phyloP scores from a whole-genome alignment of 2,888 invertebrate genomes.

The Strigamia maritima region DNA sequence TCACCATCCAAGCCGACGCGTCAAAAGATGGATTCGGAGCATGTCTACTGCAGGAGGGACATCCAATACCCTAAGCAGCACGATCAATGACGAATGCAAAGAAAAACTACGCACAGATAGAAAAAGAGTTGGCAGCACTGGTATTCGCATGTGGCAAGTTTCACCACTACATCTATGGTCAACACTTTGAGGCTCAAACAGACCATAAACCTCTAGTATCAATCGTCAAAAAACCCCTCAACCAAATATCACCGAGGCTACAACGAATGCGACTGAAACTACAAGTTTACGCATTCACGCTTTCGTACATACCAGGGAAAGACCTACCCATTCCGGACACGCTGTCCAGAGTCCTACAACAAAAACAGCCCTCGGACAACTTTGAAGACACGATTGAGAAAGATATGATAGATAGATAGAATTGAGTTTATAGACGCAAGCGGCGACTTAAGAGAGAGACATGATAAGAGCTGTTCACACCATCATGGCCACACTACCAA shows the following conservation, averaged over 20 bases:
- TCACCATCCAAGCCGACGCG: not conserved
- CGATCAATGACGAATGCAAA: not conserved
- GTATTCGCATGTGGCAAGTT: too few species aligned
- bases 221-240: not conserved
- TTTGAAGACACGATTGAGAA: too few species aligned
- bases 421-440: too few species aligned
- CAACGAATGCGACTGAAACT: not conserved
- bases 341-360: not conserved
- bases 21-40: too few species aligned
- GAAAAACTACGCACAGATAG: too few species aligned
- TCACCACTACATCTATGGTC: not conserved
- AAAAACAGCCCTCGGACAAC: not conserved
- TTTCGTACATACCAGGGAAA: not conserved
- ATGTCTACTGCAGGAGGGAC: not conserved
- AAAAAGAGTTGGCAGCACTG: too few species aligned
- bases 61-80: not conserved
- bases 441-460: too few species aligned
- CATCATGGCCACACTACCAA: not conserved
- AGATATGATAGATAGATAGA: too few species aligned
- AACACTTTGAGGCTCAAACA: not conserved
- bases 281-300: not conserved
- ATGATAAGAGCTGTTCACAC: not conserved
- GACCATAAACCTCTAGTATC: not conserved
- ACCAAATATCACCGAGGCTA: not conserved
- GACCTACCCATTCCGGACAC: not conserved